Evolutionary conservation across 2,888 invertebrate genomes (phyloP).

Genomic region (Pedicia rivosa): DNA sequence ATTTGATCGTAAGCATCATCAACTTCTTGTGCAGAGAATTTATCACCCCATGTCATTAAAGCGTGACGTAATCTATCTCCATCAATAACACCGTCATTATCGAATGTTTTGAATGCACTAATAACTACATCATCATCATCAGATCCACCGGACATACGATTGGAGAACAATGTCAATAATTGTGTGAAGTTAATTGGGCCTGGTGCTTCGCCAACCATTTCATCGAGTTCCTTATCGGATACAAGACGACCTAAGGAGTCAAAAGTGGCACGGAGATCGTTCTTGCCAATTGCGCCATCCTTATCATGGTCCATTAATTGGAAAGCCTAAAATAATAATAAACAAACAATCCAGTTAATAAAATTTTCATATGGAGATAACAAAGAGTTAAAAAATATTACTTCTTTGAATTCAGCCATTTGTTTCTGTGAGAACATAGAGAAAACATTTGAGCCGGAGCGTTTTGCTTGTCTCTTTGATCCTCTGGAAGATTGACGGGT

Average conservation of each 20-base stretch:
- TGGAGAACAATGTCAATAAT: constrained; percentile 79
- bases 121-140: constrained; percentile 88
- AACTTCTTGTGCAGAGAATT: constrained; percentile 74
- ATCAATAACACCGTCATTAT: constrained; percentile 76
- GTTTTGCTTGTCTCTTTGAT: constrained; percentile 53
- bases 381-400: constrained; percentile 26
- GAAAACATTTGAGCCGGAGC: constrained; percentile 90
- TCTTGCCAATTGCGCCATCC: constrained; percentile 79
- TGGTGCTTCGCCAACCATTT: constrained; percentile 74
- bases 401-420: constrained; percentile 93
- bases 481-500: constrained; percentile 54
- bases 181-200: constrained; percentile 94
- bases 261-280: constrained; percentile 80
- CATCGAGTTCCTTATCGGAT: constrained; percentile 79
- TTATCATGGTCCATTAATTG: constrained; percentile 93
- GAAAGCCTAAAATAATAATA: constrained; percentile 50
- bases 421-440: constrained; percentile 94
- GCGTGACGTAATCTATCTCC: constrained; percentile 79
- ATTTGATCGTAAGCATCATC: constrained; percentile 89
- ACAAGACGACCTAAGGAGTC: constrained; percentile 83
- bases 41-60: constrained; percentile 86
- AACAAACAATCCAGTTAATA: constrained; percentile 1
- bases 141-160: constrained; percentile 74
- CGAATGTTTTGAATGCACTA: constrained; percentile 85
- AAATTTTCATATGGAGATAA: constrained; percentile 2